Conservation (phyloP, 2,888 invertebrate species). For the Latrodectus elegans region DNA sequence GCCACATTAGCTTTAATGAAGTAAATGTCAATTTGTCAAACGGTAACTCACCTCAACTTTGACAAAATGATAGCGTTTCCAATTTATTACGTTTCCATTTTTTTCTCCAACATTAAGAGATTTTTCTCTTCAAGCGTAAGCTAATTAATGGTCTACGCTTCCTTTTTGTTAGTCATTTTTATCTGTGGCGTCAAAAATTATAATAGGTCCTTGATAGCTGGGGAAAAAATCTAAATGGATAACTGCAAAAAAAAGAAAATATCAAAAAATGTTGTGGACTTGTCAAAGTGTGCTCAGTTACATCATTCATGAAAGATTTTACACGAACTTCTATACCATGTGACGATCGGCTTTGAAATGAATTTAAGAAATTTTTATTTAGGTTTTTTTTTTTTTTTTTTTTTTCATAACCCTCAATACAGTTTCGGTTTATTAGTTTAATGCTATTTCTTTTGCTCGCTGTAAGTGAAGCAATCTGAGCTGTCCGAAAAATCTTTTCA, state of each 20-base stretch:
- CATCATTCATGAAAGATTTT: slow-evolving; percentile 2
- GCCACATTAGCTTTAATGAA: slow-evolving; percentile 52
- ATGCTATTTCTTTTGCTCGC: not conserved
- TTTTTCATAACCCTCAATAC: not conserved
- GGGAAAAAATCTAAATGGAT: not conserved
- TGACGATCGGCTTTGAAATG: slow-evolving; percentile 21
- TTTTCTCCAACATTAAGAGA: slow-evolving; percentile 6
- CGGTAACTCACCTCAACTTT: slow-evolving; percentile 21
- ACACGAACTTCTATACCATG: slow-evolving; percentile 15
- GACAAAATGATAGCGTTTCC: slow-evolving; percentile 49
- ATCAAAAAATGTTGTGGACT: not conserved
- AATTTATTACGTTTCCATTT: slow-evolving; percentile 34
- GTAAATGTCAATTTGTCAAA: slow-evolving; percentile 47
- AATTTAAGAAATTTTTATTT: slow-evolving; percentile 1
- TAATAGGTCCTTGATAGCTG: slow-evolving; percentile 15
- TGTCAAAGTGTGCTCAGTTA: slow-evolving; percentile 15
- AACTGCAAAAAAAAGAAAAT: not conserved
- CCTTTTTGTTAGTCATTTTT: slow-evolving; percentile 29
- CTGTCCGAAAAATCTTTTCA: not conserved
- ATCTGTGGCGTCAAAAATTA: slow-evolving; percentile 29
- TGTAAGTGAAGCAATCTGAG: not conserved
- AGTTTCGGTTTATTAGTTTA: not conserved
- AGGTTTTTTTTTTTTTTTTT: not conserved
- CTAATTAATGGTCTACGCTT: slow-evolving; percentile 42
- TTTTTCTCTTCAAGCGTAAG: slow-evolving; percentile 46